These are phyloP conservation scores for Aradophagus sp. DNA, from an alignment of 1,140 invertebrate genomes.

Conservation along the genomic window DNA sequence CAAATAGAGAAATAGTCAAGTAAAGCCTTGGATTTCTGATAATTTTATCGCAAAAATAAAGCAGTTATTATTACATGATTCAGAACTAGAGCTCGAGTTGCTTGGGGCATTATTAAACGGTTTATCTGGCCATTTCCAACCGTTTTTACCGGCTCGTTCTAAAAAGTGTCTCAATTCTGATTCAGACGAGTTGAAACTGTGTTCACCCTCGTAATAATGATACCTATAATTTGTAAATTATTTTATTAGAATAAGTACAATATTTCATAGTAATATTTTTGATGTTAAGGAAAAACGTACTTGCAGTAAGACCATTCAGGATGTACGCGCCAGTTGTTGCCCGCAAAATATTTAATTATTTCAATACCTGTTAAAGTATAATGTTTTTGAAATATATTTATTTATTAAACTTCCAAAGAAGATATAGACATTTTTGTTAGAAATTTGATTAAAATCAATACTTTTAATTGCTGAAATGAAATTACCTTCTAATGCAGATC, in stretches of 20 bases:
- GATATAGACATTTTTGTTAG: too few species aligned
- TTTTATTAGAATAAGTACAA: background rate
- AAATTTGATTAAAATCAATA: too few species aligned
- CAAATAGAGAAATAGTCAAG: background rate
- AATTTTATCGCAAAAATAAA: background rate
- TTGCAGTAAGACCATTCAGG: constrained; percentile 84
- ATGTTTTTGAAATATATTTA: too few species aligned
- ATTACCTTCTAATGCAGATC: constrained; percentile 71
- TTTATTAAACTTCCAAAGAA: too few species aligned
- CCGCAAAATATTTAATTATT: constrained; percentile 81
- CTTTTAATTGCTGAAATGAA: too few species aligned
- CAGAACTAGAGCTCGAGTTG: constrained; percentile 68
- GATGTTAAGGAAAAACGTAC: constrained; percentile 51
- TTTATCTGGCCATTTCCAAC: constrained; percentile 84
- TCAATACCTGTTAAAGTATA: constrained; percentile 75
- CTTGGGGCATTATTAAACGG: constrained; percentile 74
- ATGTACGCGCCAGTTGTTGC: constrained; percentile 90
- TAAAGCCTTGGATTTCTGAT: background rate
- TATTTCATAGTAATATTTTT: background rate
- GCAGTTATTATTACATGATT: constrained; percentile 35
- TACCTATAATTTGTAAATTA: constrained; percentile 67
- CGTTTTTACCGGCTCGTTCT: constrained; percentile 79
- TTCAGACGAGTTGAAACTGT: constrained; percentile 77
- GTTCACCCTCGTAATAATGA: constrained; percentile 75
- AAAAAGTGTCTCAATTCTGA: constrained; percentile 85